Conservation (phyloP, 2,797 vertebrate species). For the Pseudochromis fuscus region DNA sequence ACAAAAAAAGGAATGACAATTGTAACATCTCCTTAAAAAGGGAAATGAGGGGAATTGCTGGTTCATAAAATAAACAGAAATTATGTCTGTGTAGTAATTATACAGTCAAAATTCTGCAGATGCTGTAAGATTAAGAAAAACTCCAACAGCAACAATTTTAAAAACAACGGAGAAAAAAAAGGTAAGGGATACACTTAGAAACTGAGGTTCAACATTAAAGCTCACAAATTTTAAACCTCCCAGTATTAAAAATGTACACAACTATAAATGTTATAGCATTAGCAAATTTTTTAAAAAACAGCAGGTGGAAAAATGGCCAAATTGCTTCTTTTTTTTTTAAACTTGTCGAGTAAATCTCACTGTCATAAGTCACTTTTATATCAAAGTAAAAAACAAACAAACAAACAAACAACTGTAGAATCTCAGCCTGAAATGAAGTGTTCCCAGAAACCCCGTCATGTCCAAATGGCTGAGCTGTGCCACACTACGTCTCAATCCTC, state of each 20-base stretch:
- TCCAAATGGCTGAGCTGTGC: conserved; percentile 69
- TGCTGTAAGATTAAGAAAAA: conserved; percentile 56
- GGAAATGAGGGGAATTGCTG: conserved; percentile 68
- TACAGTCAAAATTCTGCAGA: conserved; percentile 69
- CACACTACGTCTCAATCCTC: conserved; percentile 43
- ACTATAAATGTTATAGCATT: conserved; percentile 84
- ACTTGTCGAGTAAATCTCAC: conserved; percentile 66
- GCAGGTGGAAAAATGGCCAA: conserved; percentile 75
- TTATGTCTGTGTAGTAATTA: conserved; percentile 60
- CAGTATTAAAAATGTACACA: conserved; percentile 83
- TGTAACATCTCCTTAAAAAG: conserved; percentile 73
- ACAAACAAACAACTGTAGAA: conserved; percentile 51
- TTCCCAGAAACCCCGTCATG: conserved; percentile 79
- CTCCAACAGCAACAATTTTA: conserved; percentile 60
- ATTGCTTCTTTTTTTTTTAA: conserved; percentile 47
- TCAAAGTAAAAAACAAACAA: conserved; percentile 71
- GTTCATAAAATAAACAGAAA: conserved; percentile 74
- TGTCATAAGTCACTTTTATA: conserved; percentile 70
- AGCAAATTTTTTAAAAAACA: conserved; percentile 75
- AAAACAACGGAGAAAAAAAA: conserved; percentile 63
- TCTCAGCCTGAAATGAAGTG: conserved; percentile 77
- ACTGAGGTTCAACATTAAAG: conserved; percentile 77
- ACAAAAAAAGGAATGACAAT: conserved; percentile 81
- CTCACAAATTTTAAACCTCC: conserved; percentile 77
- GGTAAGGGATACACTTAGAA: conserved; percentile 70